Base-by-base conservation (phyloP, 2,113 vertebrate genomes). In the Origma solitaria region DNA sequence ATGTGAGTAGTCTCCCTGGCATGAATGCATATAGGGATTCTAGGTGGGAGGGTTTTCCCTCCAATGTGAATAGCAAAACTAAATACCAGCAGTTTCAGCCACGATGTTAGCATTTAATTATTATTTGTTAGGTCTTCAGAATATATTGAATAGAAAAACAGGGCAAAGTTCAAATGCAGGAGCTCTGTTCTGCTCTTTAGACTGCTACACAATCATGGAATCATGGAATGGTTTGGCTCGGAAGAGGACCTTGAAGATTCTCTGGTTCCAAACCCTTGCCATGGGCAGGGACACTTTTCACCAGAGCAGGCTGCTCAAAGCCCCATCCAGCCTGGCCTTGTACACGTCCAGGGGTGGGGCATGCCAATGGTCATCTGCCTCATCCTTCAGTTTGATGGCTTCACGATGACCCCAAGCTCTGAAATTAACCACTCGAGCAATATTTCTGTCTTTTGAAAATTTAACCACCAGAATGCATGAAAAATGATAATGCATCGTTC, bases 401-500 rank as follows among this genome's bases (percentile, higher is more conserved):
- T 53, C 1, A 1, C 47, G 25, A 51, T 31, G 15, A 61, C 13
- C 11, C 31, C 12, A 7, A 8, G 17, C 15, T 84, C 44, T 53
- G 50, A 85, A 93, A 76, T 49, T 18, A 83, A 87, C 56, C 17
- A 64, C 22, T 76, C 21, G 15, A 47, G 28, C 21, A 54, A 13
- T 56, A 66, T 64, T 84, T 88, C 79, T 69, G 38, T 51, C 72
- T 62, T 71, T 66, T n/a, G 37, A 54, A 86, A 57, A 20, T 75
- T 88, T 73, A 62, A 69, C 47, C 70, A 33, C 13, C 42, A 81
- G 60, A 88, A 58, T 23, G 33, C 30, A 73, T 28, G 50, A 66
- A 86, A 94, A 94, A 95, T 86, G 37, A 8, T 78, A 84, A 86
- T 73, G 42, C 28, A 56, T 81, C 28, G 27, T 30, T 89, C 44